phyloP scores from a whole-genome alignment of 2,888 invertebrate species.

The Elegia similella region DNA sequence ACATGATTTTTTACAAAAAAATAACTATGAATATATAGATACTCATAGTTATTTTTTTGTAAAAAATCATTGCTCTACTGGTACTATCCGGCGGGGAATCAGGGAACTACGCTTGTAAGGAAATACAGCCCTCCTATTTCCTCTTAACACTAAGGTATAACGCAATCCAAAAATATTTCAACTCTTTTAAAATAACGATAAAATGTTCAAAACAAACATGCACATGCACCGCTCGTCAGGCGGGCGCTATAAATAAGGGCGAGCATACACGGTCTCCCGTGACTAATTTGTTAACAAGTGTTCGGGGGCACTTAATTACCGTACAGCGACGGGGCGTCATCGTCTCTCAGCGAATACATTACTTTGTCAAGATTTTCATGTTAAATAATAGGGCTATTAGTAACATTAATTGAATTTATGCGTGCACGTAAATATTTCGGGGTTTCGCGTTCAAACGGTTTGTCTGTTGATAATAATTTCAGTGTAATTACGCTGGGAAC shows the following conservation, averaged over 20 bases:
- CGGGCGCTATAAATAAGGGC: slow-evolving; percentile 58
- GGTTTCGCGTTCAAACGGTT: slow-evolving; percentile 19
- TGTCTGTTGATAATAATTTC: slow-evolving; percentile 20
- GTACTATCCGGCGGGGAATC: too few relatives aligned
- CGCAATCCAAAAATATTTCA: slow-evolving; percentile 2
- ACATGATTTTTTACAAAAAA: too few relatives aligned
- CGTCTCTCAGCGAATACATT: slow-evolving; percentile 58
- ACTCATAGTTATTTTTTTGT: too few relatives aligned
- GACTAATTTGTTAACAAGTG: slow-evolving; percentile 78
- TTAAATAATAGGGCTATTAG: slow-evolving; percentile 59
- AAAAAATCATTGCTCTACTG: too few relatives aligned
- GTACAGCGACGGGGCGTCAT: slow-evolving; percentile 67
- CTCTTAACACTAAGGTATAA: background rate
- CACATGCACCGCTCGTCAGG: slow-evolving; percentile 29
- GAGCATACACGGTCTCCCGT: slow-evolving; percentile 56
- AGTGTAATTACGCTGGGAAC: slow-evolving; percentile 9
- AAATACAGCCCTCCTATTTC: too few relatives aligned
- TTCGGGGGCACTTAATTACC: slow-evolving; percentile 68
- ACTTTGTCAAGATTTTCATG: slow-evolving; percentile 57
- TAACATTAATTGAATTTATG: slow-evolving; percentile 55
- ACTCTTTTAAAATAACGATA: slow-evolving; percentile 21
- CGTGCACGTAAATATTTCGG: slow-evolving; percentile 29
- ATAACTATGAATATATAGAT: too few relatives aligned
- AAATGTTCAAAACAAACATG: slow-evolving; percentile 16
- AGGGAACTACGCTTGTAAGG: too few relatives aligned